Evolutionary conservation across 2,888 invertebrate genomes (phyloP), one percentile per base, ranked within the genome.

Genomic region (Gymnocheta viridis): DNA sequence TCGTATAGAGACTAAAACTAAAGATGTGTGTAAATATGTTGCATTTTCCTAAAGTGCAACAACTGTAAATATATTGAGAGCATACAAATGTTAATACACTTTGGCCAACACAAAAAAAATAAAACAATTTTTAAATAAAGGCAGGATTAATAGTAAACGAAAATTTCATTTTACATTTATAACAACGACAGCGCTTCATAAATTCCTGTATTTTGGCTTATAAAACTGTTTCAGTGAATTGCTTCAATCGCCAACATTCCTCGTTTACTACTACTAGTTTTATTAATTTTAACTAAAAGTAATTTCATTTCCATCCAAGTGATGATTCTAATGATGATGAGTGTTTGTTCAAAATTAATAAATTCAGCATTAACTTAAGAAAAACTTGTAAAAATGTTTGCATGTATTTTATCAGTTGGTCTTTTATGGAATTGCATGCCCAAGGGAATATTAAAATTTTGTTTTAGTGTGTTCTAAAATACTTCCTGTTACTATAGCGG

Each of bases 301-400:
- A 2, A 9, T 41, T 54, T 38, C 51, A 32, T 35, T n/a, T n/a
- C 29, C 47, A 32, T 4, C 24, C 35, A 60, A 38, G 49, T 80
- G 47, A 67, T 73, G 66, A 67, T 24, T 73, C 67, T 80, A 73
- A 73, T 60, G 73, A 67, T 73, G 80, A 73, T 67, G 49, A 66
- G 72, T 60, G 66, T 58, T 60, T 60, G 49, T 41, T 27, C 24
- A 32, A 67, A 80, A 80, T 67, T 80, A 67, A 73, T 73, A 80
- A 73, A 73, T 73, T 60, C 44, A 51, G 56, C 35, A 44, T 47
- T 44, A 24, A 10, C 29, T 27, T 0, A 9, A 38, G 14, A 32
- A 41, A 51, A 74, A 22, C 17, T 24, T 62, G 41, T 35, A 35
- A 60, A 73, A 73, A 73, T 19, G 10, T 62, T 74, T 64, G 74